Evolutionary conservation across 2,888 invertebrate species (phyloP).

Genomic region (Agrotis clavis): DNA sequence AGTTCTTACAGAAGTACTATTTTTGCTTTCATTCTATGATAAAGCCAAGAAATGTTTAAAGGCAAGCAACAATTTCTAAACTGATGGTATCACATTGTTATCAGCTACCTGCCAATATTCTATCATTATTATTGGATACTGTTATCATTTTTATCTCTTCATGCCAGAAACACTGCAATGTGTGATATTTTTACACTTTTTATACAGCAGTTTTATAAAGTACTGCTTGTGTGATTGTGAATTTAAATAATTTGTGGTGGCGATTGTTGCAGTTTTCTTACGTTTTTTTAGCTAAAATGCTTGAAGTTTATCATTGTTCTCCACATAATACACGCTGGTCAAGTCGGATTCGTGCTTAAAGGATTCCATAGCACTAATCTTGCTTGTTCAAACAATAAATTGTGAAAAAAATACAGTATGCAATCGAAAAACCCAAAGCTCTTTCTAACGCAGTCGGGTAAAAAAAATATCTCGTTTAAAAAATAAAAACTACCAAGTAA

Average conservation of each 20-base stretch:
- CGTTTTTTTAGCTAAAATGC: background rate
- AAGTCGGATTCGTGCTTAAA: too few species aligned
- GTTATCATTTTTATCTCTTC: slow-evolving; percentile 22
- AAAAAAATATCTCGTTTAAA: background rate
- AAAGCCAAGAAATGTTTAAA: too few species aligned
- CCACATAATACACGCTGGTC: too few species aligned
- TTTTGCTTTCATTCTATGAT: too few species aligned
- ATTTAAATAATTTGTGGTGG: background rate
- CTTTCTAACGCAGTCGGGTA: too few species aligned
- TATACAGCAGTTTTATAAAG: background rate
- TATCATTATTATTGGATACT: slow-evolving; percentile 13
- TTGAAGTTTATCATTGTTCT: background rate
- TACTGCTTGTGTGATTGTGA: background rate
- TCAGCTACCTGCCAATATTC: slow-evolving; percentile 18
- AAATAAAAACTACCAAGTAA: slow-evolving; percentile 32
- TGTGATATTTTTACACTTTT: background rate
- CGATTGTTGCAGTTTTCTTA: background rate
- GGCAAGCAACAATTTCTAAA: background rate
- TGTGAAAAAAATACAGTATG: too few species aligned
- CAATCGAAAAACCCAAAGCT: too few species aligned
- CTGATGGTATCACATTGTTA: background rate
- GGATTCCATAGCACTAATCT: too few species aligned
- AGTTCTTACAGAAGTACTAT: too few species aligned
- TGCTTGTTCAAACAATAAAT: too few species aligned
- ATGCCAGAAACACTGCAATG: background rate